A percentile compares a stretch with the other conserved stretches of the same genome.
Evolutionary conservation across 1,140 invertebrate species (phyloP).

Genomic region (Homalodisca vitripennis): DNA sequence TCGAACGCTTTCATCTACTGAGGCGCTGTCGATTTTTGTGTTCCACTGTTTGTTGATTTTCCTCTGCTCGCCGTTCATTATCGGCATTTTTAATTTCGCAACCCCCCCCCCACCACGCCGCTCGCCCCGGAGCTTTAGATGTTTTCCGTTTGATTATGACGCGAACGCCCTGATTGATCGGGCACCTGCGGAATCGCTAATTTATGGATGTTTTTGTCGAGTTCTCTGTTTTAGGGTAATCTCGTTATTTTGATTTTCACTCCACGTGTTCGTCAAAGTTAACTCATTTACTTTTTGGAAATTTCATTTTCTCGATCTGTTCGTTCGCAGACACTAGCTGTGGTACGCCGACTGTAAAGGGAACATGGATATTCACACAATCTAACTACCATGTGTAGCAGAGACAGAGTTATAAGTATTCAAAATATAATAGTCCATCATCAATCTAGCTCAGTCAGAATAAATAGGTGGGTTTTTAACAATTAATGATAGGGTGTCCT

Average conservation of each 20-base stretch:
- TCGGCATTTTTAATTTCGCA: conserved; percentile 22
- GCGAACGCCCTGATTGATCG: background rate
- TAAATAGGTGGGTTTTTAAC: too few species aligned
- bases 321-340: background rate
- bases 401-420: too few species aligned
- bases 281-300: conserved; percentile 21
- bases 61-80: conserved; percentile 11
- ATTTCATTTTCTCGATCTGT: too few species aligned
- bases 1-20: background rate
- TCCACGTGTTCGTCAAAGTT: conserved; percentile 18
- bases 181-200: conserved; percentile 8
- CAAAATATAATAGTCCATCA: too few species aligned
- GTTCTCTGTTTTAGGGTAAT: conserved; percentile 14
- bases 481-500: too few species aligned
- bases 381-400: too few species aligned
- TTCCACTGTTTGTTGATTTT: conserved; percentile 21
- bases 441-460: too few species aligned
- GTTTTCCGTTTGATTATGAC: conserved; percentile 15
- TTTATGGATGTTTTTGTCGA: conserved; percentile 22
- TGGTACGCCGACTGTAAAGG: too few species aligned
- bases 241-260: conserved; percentile 6
- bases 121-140: background rate
- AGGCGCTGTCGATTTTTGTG: conserved; percentile 10
- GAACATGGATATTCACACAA: too few species aligned
- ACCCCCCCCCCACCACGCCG: background rate